phyloP scores from a whole-genome alignment of 1,140 invertebrate genomes.

The Zaprionus africanus region DNA sequence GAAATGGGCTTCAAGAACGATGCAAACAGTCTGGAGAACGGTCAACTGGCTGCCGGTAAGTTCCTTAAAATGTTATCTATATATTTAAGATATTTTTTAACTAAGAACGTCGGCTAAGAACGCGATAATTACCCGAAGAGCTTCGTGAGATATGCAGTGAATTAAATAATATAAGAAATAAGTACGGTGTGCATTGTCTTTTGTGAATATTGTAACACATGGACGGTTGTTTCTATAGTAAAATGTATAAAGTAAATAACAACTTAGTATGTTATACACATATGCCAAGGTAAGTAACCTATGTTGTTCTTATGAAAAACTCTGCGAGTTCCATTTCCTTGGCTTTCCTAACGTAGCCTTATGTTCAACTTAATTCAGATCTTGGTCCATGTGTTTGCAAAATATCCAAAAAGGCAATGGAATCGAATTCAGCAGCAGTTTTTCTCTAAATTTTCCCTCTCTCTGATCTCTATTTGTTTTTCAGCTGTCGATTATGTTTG shows the following conservation, averaged over 20 bases:
- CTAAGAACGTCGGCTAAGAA: not conserved
- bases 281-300: slow-evolving; percentile 58
- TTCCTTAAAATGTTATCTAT: not conserved
- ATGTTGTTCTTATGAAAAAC: slow-evolving; percentile 56
- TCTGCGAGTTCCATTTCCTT: slow-evolving; percentile 83
- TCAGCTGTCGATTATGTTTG: slow-evolving; percentile 79
- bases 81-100: not conserved
- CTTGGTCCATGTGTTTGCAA: slow-evolving; percentile 80
- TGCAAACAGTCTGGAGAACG: slow-evolving; percentile 79
- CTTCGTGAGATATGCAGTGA: not conserved
- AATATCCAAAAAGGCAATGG: slow-evolving; percentile 80
- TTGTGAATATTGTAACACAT: slow-evolving; percentile 79
- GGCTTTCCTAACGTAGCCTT: slow-evolving; percentile 47
- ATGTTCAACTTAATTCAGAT: slow-evolving; percentile 42
- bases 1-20: slow-evolving; percentile 80
- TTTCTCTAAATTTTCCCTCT: slow-evolving; percentile 43
- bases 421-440: slow-evolving; percentile 77
- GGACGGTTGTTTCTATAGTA: slow-evolving; percentile 50
- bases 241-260: slow-evolving; percentile 12
- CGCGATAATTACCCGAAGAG: not conserved
- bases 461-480: slow-evolving; percentile 50
- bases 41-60: slow-evolving; percentile 82
- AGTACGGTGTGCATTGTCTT: slow-evolving; percentile 54
- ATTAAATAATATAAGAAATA: not conserved
- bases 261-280: slow-evolving; percentile 1